These are phyloP conservation scores for Syngnathoides biaculeatus DNA, from an alignment of 2,113 vertebrate species.

Conservation along the genomic window DNA sequence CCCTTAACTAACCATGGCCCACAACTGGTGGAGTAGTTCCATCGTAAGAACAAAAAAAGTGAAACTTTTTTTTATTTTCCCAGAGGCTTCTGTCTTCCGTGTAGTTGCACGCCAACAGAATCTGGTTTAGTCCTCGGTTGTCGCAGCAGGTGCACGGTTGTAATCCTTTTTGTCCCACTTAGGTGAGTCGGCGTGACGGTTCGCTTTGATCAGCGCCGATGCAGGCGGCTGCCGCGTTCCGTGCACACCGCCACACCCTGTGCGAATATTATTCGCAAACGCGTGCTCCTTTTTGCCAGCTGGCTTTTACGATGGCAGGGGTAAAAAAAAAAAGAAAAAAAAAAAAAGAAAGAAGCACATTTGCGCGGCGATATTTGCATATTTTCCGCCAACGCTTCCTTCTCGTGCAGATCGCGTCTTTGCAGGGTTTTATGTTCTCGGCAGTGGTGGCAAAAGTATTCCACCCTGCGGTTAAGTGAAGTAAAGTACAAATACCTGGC, in stretches of 20 bases:
- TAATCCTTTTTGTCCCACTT: conserved; percentile 57
- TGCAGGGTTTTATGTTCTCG: not conserved
- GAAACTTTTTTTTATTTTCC: not conserved
- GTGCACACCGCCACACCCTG: conserved; percentile 49
- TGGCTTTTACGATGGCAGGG: conserved; percentile 52
- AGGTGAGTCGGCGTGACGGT: conserved; percentile 36
- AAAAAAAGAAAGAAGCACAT: conserved; percentile 29
- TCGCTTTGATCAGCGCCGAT: conserved; percentile 58
- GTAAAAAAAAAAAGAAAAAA: too few relatives aligned
- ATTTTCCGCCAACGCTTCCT: conserved; percentile 41
- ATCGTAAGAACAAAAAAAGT: not conserved
- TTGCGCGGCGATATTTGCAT: conserved; percentile 54
- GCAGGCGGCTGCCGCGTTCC: conserved; percentile 52
- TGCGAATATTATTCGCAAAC: conserved; percentile 64
- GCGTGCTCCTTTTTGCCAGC: conserved; percentile 53
- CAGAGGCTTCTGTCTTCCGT: conserved; percentile 36
- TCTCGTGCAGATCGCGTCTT: conserved; percentile 32
- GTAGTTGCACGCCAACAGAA: conserved; percentile 26
- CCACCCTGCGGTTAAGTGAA: not conserved
- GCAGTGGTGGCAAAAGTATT: not conserved
- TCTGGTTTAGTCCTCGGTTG: conserved; percentile 22
- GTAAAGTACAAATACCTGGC: not conserved
- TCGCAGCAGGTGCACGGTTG: conserved; percentile 41
- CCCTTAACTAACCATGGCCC: not conserved
- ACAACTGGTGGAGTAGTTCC: not conserved